phyloP scores from a whole-genome alignment of 2,888 invertebrate genomes.

The Nebria brevicollis region DNA sequence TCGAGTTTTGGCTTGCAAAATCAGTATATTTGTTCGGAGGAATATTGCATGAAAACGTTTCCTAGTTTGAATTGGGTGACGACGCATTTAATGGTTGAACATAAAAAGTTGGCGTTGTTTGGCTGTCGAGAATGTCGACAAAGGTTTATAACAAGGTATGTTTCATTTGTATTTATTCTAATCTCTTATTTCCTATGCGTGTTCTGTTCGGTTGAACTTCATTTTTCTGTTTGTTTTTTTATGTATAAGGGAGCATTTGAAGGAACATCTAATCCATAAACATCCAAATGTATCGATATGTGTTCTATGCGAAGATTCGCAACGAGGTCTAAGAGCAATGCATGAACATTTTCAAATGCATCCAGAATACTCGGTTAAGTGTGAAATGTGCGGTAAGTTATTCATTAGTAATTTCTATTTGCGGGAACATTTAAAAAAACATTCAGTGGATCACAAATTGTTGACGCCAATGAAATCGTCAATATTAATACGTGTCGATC shows the following conservation, averaged over 20 bases:
- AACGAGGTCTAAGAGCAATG: slow-evolving; percentile 19
- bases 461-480: slow-evolving; percentile 20
- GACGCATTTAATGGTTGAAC: slow-evolving; percentile 45
- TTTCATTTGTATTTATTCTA: not conserved
- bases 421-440: slow-evolving; percentile 33
- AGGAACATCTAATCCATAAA: slow-evolving; percentile 8
- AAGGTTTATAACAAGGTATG: slow-evolving; percentile 47
- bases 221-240: not conserved
- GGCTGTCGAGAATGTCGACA: slow-evolving; percentile 46
- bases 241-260: slow-evolving; percentile 24
- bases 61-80: slow-evolving; percentile 47
- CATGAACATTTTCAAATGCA: slow-evolving; percentile 33
- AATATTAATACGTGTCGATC: slow-evolving; percentile 31
- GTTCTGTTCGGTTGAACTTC: not conserved
- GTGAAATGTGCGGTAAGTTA: slow-evolving; percentile 35
- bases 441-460: not conserved
- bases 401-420: slow-evolving; percentile 37
- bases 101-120: slow-evolving; percentile 48
- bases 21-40: slow-evolving; percentile 42
- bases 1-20: slow-evolving; percentile 34
- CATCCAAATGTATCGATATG: slow-evolving; percentile 25
- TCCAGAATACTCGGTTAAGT: slow-evolving; percentile 31
- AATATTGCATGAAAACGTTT: slow-evolving; percentile 44
- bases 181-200: not conserved
- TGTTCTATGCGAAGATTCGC: slow-evolving; percentile 27